Percentiles rank a stretch among this genome's conserved stretches.
Evolutionary conservation across 2,113 vertebrate genomes (phyloP).

Genomic region (Gorsachius goisagi): DNA sequence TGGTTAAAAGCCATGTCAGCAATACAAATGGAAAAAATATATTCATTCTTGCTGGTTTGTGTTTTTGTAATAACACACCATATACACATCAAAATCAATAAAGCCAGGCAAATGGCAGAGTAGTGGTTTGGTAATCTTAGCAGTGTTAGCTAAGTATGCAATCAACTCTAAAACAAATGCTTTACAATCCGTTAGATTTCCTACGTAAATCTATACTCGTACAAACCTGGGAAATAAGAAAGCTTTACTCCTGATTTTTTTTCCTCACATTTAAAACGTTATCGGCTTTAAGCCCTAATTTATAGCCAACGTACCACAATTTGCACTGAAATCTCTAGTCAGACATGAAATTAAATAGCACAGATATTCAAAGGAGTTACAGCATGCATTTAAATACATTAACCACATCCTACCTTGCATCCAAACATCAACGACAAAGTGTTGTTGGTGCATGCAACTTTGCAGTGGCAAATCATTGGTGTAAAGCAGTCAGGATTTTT

Average conservation of each 20-base stretch:
- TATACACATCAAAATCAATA: constrained; percentile 43
- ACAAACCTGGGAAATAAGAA: constrained; percentile 30
- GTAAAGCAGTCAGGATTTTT: constrained; percentile 85
- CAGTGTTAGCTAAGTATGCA: constrained; percentile 36
- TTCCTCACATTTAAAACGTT: not conserved
- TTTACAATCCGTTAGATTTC: not conserved
- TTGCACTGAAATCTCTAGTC: constrained; percentile 50
- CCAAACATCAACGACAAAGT: constrained; percentile 95
- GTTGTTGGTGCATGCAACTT: constrained; percentile 94
- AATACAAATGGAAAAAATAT: constrained; percentile 8
- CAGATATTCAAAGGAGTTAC: constrained; percentile 42
- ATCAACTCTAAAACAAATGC: constrained; percentile 32
- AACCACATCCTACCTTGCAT: constrained; percentile 90
- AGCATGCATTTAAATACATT: constrained; percentile 69
- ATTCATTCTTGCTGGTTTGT: not conserved
- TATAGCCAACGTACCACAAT: not conserved
- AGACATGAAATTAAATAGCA: constrained; percentile 49
- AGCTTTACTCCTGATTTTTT: not conserved
- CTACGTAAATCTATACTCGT: not conserved
- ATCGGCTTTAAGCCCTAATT: constrained; percentile 3
- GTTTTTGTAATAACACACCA: not conserved
- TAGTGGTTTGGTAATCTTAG: constrained; percentile 27
- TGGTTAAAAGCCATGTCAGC: not conserved
- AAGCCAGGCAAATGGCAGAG: constrained; percentile 6
- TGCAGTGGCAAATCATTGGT: constrained; percentile 96